A percentile compares a stretch with the other conserved stretches of the same genome.
phyloP scores from a whole-genome alignment of 2,888 invertebrate genomes.

The Abrostola tripartita region DNA sequence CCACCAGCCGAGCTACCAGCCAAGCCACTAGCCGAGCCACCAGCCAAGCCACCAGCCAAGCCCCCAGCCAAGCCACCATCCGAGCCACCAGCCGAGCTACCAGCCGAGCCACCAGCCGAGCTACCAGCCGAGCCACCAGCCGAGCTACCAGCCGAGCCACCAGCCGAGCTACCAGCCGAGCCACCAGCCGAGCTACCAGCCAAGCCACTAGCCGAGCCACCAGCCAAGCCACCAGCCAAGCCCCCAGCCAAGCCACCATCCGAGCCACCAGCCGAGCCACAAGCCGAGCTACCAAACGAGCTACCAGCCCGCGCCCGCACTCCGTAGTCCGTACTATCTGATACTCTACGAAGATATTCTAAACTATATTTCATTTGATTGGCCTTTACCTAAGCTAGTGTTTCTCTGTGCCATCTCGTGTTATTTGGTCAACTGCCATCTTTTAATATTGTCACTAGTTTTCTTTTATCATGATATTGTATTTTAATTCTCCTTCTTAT shows the following conservation, averaged over 20 bases:
- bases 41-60: conserved; percentile 8
- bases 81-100: conserved; percentile 4
- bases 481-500: too few relatives aligned
- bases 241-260: conserved; percentile 10
- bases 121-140: conserved; percentile 13
- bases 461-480: too few relatives aligned
- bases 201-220: conserved; percentile 1
- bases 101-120: conserved; percentile 9
- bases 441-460: too few relatives aligned
- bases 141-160: conserved; percentile 15
- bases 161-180: conserved; percentile 13
- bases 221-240: conserved; percentile 8
- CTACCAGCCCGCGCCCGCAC: too few relatives aligned
- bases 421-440: too few relatives aligned
- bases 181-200: conserved; percentile 11
- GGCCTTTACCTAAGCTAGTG: too few relatives aligned
- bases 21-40: conserved; percentile 1
- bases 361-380: neutral
- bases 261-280: conserved; percentile 15
- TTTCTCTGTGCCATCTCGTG: too few relatives aligned
- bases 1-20: conserved; percentile 11
- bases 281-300: neutral
- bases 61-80: conserved; percentile 10
- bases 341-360: neutral
- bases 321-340: neutral